These are phyloP conservation scores for Acronicta leporina DNA, from an alignment of 2,888 invertebrate species.

Conservation along the genomic window DNA sequence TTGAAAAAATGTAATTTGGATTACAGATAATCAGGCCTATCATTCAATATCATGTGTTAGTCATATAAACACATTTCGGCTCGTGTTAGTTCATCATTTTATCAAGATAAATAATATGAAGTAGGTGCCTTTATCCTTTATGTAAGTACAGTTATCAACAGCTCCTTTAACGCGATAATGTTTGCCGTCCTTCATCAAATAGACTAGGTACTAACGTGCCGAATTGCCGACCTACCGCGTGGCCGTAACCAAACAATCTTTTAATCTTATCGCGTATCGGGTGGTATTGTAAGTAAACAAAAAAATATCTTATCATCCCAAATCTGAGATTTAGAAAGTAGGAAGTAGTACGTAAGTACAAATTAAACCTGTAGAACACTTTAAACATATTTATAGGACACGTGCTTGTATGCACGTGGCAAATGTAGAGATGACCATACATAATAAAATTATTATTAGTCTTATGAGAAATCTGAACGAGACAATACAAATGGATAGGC, in stretches of 20 bases:
- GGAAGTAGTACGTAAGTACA: no score
- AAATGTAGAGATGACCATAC: no score
- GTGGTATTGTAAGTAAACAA: slow-evolving; percentile 11
- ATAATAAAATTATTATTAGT: no score
- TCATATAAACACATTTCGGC: slow-evolving; percentile 83
- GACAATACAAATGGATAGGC: no score
- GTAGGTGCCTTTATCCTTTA: no score
- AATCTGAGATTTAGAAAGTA: slow-evolving; percentile 2
- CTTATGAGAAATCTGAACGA: no score
- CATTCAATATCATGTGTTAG: slow-evolving; percentile 78
- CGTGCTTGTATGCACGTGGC: no score
- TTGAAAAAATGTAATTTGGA: not conserved
- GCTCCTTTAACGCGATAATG: slow-evolving; percentile 30
- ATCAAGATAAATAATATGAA: no score
- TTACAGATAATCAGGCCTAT: slow-evolving; percentile 73
- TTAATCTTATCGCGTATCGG: slow-evolving; percentile 60
- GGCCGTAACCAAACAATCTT: slow-evolving; percentile 62
- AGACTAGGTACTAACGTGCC: not conserved
- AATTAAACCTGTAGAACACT: no score
- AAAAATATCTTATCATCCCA: slow-evolving; percentile 31
- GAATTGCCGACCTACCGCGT: slow-evolving; percentile 19
- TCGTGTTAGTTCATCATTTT: slow-evolving; percentile 82
- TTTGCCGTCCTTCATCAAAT: slow-evolving; percentile 35
- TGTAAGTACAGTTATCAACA: not conserved
- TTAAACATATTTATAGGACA: no score